Evolutionary conservation across 2,797 vertebrate species (phyloP).

Genomic region (Acomys russatus): DNA sequence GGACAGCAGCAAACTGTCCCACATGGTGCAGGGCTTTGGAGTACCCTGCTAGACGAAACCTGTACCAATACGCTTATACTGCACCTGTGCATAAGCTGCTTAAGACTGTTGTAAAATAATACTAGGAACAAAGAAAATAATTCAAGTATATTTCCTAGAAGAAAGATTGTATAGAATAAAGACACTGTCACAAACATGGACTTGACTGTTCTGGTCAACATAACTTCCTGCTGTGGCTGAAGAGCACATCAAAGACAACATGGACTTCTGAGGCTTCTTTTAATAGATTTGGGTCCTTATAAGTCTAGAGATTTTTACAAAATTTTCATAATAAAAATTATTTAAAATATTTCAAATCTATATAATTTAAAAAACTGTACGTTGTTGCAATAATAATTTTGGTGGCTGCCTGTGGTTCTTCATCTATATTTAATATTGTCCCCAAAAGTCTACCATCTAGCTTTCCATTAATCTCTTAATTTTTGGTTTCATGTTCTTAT

Average conservation of each 20-base stretch:
- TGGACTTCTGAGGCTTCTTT: background rate
- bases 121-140: background rate
- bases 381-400: background rate
- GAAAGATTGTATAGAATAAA: background rate
- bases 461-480: background rate
- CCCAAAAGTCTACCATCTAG: background rate
- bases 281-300: background rate
- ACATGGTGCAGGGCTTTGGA: background rate
- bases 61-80: background rate
- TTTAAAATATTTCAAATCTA: constrained; percentile 33
- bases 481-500: constrained; percentile 6
- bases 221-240: background rate
- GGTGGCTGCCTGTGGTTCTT: background rate
- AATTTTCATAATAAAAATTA: background rate
- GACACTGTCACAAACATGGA: background rate
- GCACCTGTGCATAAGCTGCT: background rate
- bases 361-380: background rate
- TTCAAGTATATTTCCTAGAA: background rate
- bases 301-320: background rate
- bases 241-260: background rate
- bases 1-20: background rate
- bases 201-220: background rate
- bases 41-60: background rate
- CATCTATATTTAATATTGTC: background rate
- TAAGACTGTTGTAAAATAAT: background rate